Evolutionary conservation across 2,797 vertebrate species (phyloP).

Genomic region (Cossypha caffra): DNA sequence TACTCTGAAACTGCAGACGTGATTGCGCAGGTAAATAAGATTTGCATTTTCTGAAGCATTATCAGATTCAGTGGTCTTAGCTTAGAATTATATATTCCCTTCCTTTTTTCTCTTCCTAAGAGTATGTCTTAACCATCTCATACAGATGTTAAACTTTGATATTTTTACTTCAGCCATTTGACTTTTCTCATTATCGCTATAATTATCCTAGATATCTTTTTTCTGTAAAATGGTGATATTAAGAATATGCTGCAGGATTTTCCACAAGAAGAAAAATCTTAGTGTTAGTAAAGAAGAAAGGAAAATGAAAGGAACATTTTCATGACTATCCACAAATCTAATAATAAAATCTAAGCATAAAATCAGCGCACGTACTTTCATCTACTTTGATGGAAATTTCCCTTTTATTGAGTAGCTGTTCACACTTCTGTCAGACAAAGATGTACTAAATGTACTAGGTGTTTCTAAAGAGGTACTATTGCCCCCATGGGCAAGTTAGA

Average conservation of each 20-base stretch:
- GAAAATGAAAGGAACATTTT: background rate
- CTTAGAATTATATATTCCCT: background rate
- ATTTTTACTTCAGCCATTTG: background rate
- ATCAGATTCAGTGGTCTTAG: background rate
- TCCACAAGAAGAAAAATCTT: background rate
- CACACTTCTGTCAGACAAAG: background rate
- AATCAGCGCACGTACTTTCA: background rate
- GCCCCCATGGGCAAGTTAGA: background rate
- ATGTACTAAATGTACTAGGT: no score
- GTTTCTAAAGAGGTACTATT: background rate
- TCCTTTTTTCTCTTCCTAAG: background rate
- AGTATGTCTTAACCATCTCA: background rate
- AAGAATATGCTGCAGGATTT: background rate
- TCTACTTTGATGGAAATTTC: background rate
- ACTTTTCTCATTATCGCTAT: background rate
- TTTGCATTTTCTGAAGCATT: background rate
- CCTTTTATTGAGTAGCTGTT: background rate
- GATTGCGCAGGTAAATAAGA: conserved; percentile 80
- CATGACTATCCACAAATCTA: background rate
- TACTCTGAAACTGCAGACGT: conserved; percentile 79
- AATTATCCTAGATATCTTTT: background rate
- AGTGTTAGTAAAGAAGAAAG: background rate
- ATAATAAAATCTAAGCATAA: background rate
- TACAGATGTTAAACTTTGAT: background rate
- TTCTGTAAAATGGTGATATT: background rate